Evolutionary conservation across 2,797 vertebrate genomes (phyloP).

Genomic region (Euthynnus affinis): DNA sequence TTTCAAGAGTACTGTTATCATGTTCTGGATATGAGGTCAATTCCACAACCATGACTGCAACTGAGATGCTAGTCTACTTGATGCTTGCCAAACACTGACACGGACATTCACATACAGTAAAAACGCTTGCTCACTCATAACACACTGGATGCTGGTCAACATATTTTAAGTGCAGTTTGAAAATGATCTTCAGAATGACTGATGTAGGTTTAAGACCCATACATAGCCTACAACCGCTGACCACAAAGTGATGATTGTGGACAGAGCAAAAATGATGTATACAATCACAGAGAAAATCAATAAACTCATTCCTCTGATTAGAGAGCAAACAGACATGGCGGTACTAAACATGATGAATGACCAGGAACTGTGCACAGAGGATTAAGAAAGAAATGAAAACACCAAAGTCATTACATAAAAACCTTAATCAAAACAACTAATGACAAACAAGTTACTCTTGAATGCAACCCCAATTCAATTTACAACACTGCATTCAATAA

Average conservation of each 20-base stretch:
- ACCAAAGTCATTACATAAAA: conserved; percentile 35
- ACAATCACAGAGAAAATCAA: conserved; percentile 38
- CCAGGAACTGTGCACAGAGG: conserved; percentile 25
- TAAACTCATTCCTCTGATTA: conserved; percentile 42
- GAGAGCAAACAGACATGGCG: conserved; percentile 24
- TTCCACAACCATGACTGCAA: conserved; percentile 14
- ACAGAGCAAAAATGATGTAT: conserved; percentile 21
- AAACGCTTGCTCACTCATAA: conserved; percentile 13
- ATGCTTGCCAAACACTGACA: conserved; percentile 20
- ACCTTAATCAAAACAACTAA: conserved; percentile 48
- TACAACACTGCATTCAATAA: conserved; percentile 65
- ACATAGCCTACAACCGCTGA: conserved; percentile 20
- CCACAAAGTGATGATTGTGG: conserved; percentile 31
- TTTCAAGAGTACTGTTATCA: conserved; percentile 8
- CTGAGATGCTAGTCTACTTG: background rate
- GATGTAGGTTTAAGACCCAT: conserved; percentile 30
- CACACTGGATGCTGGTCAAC: conserved; percentile 23
- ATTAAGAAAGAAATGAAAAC: conserved; percentile 23
- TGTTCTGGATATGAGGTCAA: conserved; percentile 5
- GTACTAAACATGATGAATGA: conserved; percentile 26
- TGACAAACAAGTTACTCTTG: conserved; percentile 36
- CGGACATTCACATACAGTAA: conserved; percentile 22
- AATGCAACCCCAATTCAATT: conserved; percentile 52
- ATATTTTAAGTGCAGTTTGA: conserved; percentile 36
- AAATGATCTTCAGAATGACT: conserved; percentile 17